A percentile compares a stretch with the other conserved stretches of the same genome.
These are phyloP conservation scores for Synergus gifuensis DNA, from an alignment of 2,888 invertebrate genomes.

Conservation along the genomic window DNA sequence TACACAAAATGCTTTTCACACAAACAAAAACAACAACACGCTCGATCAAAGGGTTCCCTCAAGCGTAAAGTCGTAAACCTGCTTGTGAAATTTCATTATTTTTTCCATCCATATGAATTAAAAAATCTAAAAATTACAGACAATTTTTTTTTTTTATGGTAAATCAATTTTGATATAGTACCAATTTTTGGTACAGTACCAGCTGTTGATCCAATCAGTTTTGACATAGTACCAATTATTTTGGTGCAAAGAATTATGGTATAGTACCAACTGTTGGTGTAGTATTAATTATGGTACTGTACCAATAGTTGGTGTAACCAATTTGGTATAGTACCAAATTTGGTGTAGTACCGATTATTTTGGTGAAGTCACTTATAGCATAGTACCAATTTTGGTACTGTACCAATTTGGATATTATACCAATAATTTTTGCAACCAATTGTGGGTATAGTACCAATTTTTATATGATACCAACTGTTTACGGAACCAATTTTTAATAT, in stretches of 20 bases:
- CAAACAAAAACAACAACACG: slow-evolving; percentile 29
- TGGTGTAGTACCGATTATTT: too few relatives aligned
- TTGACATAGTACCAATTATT: too few relatives aligned
- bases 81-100: neutral
- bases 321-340: neutral
- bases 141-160: neutral
- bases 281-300: too few relatives aligned
- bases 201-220: too few relatives aligned
- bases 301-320: too few relatives aligned
- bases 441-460: neutral
- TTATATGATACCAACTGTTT: neutral
- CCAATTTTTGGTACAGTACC: neutral
- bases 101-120: neutral
- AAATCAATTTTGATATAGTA: too few relatives aligned
- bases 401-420: neutral
- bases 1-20: slow-evolving; percentile 51
- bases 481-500: neutral
- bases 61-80: neutral
- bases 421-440: neutral
- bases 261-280: too few relatives aligned
- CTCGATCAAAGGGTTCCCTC: slow-evolving; percentile 9
- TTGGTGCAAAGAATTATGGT: too few relatives aligned
- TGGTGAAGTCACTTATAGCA: too few relatives aligned
- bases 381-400: neutral
- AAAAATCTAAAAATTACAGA: neutral